A percentile compares a stretch with the other conserved stretches of the same genome.
Evolutionary conservation across 2,113 vertebrate genomes (phyloP).

Genomic region (Osmerus mordax): DNA sequence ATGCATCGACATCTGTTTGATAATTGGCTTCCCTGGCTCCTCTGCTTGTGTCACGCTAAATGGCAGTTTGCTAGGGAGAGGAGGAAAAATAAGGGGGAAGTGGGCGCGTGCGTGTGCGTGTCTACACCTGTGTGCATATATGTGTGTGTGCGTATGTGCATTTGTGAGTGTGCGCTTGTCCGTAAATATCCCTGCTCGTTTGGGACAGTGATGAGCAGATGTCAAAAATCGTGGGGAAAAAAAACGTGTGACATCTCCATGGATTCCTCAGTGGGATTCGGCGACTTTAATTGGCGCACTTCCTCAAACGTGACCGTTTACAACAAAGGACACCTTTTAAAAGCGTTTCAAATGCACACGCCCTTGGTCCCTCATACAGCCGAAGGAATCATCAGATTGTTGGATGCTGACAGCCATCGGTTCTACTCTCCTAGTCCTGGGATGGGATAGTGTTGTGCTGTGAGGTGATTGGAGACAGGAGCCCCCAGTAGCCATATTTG

Average conservation of each 20-base stretch:
- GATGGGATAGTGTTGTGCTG: slow-evolving; percentile 17
- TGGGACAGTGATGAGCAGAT: background rate
- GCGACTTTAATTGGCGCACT: no score
- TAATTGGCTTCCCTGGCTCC: slow-evolving; percentile 73
- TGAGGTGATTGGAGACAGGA: slow-evolving; percentile 49
- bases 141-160: slow-evolving; percentile 10
- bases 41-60: slow-evolving; percentile 68
- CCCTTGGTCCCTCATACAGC: background rate
- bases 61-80: slow-evolving; percentile 58
- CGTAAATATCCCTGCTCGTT: slow-evolving; percentile 11
- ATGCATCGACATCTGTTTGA: slow-evolving; percentile 78
- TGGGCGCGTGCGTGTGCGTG: slow-evolving; percentile 4
- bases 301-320: no score
- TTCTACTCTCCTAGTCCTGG: background rate
- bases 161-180: background rate
- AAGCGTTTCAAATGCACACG: background rate
- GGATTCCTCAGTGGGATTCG: no score
- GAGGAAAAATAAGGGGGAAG: slow-evolving; percentile 25
- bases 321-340: background rate
- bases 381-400: slow-evolving; percentile 24
- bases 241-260: no score
- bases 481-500: slow-evolving; percentile 56
- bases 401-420: slow-evolving; percentile 62
- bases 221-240: slow-evolving; percentile 21
- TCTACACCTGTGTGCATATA: slow-evolving; percentile 15